Evolutionary conservation across 2,797 vertebrate genomes (phyloP).

Genomic region (Gymnopithys bicolor): DNA sequence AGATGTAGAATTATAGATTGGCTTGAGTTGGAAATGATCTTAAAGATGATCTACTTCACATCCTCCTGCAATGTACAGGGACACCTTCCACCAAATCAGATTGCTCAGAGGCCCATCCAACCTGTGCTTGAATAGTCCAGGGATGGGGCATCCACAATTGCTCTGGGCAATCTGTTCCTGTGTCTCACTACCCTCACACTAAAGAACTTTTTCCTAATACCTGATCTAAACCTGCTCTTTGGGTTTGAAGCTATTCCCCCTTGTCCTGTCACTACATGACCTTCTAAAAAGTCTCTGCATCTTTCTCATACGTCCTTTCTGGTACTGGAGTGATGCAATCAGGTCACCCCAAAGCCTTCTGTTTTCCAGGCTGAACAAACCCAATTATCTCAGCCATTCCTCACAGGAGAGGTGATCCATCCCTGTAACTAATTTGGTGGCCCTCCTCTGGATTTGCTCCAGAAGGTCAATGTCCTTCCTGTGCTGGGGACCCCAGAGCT

Average conservation of each 20-base stretch:
- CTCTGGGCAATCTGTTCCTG: not conserved
- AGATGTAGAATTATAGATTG: not conserved
- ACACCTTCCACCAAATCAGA: not conserved
- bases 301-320: not conserved
- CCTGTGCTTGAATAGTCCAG: not conserved
- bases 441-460: accelerated
- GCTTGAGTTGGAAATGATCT: not conserved
- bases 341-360: not conserved
- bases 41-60: not conserved
- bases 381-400: not conserved
- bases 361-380: not conserved
- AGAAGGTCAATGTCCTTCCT: accelerated
- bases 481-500: not conserved
- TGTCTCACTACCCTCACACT: not conserved
- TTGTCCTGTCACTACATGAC: not conserved
- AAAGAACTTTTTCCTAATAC: not conserved
- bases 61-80: not conserved
- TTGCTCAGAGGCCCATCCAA: not conserved
- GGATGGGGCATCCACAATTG: not conserved
- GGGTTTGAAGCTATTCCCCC: not conserved
- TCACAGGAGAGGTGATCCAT: not conserved
- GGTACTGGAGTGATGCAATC: not conserved
- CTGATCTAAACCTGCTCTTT: not conserved
- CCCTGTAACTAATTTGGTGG: not conserved
- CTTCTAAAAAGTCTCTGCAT: not conserved